These are phyloP conservation scores for Zhengitettix transpicula DNA, from an alignment of 2,888 invertebrate genomes.

Conservation along the genomic window DNA sequence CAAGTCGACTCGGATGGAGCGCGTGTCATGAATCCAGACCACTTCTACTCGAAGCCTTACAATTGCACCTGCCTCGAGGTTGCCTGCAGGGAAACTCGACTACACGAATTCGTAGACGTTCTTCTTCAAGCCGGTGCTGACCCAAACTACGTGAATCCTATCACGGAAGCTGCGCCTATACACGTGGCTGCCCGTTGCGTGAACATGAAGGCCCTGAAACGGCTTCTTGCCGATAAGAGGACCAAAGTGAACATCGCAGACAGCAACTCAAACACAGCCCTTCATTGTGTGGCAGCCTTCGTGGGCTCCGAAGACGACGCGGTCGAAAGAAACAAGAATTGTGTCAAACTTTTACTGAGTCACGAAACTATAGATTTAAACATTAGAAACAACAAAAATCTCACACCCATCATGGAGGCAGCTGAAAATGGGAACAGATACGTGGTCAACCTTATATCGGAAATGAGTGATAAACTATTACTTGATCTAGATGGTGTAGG, in stretches of 20 bases:
- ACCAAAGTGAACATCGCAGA: slow-evolving; percentile 2
- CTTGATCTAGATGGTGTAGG: no score
- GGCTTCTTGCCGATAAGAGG: neutral
- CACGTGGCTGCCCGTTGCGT: neutral
- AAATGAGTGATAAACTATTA: no score
- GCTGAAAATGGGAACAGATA: neutral
- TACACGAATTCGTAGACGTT: neutral
- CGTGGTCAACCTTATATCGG: no score
- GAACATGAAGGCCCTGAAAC: neutral
- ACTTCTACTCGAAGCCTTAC: slow-evolving; percentile 1
- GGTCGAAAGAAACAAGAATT: neutral
- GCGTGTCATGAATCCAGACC: neutral
- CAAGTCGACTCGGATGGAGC: neutral
- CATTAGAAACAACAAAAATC: neutral
- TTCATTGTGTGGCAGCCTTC: neutral
- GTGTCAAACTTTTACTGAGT: neutral
- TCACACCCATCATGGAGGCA: neutral
- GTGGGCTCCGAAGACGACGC: neutral
- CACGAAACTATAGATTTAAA: neutral
- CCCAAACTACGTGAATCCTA: slow-evolving; percentile 1
- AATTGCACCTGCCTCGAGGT: slow-evolving; percentile 2
- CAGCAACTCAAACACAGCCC: neutral
- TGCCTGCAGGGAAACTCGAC: neutral
- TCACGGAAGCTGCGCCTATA: neutral
- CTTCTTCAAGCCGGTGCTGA: neutral